Percentiles rank a stretch among this genome's conserved stretches.
phyloP scores from a whole-genome alignment of 2,888 invertebrate genomes.

The Meloe dianella region DNA sequence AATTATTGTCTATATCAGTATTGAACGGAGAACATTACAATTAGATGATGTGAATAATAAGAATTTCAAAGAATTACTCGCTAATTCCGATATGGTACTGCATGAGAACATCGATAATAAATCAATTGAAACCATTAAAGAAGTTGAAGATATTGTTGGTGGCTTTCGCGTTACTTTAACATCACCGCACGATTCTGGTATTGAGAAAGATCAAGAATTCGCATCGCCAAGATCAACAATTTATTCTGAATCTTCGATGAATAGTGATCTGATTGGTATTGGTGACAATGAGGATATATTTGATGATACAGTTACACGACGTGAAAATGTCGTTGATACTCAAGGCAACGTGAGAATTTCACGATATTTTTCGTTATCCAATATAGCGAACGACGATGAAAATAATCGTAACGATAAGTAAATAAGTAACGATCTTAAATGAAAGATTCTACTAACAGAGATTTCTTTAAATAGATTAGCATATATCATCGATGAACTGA shows the following conservation, averaged over 20 bases:
- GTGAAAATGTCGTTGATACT: conserved; percentile 42
- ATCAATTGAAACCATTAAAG: conserved; percentile 8
- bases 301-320: conserved; percentile 25
- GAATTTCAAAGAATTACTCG: conserved; percentile 20
- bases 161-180: not conserved
- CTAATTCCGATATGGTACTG: conserved; percentile 34
- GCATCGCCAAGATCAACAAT: conserved; percentile 34
- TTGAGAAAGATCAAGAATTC: conserved; percentile 11
- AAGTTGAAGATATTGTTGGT: not conserved
- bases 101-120: conserved; percentile 25
- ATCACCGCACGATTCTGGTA: conserved; percentile 12
- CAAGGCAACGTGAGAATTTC: conserved; percentile 42
- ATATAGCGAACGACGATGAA: not conserved
- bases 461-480: conserved; percentile 39
- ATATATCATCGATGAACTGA: conserved; percentile 52
- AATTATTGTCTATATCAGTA: conserved; percentile 36
- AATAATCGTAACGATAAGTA: conserved; percentile 7
- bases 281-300: conserved; percentile 24
- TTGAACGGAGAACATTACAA: conserved; percentile 13
- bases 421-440: not conserved
- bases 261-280: conserved; percentile 19
- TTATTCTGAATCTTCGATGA: conserved; percentile 40
- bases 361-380: conserved; percentile 33
- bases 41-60: conserved; percentile 15
- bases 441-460: not conserved